These are phyloP conservation scores for Atrichornis clamosus DNA, from an alignment of 2,113 vertebrate species.

Conservation along the genomic window DNA sequence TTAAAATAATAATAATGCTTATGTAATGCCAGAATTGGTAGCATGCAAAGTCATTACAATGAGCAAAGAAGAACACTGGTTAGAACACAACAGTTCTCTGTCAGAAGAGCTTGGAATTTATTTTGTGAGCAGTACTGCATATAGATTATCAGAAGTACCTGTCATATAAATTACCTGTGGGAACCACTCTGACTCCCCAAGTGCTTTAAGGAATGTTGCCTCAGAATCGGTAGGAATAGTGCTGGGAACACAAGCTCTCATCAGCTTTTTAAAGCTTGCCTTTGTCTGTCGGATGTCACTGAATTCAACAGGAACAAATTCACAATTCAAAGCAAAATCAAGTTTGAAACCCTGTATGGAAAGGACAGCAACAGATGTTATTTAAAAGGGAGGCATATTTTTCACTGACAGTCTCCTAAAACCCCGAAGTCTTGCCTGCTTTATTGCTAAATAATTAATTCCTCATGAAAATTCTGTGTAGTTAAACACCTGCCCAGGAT, in stretches of 20 bases:
- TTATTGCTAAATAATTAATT: neutral
- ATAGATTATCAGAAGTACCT: neutral
- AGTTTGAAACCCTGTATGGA: constrained; percentile 86
- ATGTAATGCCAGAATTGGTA: neutral
- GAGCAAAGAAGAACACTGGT: neutral
- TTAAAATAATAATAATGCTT: neutral
- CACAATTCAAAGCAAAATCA: constrained; percentile 92
- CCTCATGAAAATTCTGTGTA: neutral
- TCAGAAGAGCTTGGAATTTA: constrained; percentile 10
- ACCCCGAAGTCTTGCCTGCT: neutral
- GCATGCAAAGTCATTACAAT: neutral
- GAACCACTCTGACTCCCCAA: constrained; percentile 97
- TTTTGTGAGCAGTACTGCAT: neutral
- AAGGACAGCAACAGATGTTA: constrained; percentile 37
- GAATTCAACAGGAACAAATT: constrained; percentile 97
- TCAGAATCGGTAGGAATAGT: constrained; percentile 83
- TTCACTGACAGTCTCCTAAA: neutral
- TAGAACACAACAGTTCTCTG: neutral
- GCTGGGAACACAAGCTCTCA: constrained; percentile 92
- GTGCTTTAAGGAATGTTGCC: constrained; percentile 89
- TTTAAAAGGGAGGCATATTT: neutral
- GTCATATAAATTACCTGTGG: constrained; percentile 82
- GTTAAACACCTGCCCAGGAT: neutral
- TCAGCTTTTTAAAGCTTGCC: constrained; percentile 92
- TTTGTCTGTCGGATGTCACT: constrained; percentile 91